Conservation (phyloP, 2,113 vertebrate genomes). For the Hippocampus mohnikei region DNA sequence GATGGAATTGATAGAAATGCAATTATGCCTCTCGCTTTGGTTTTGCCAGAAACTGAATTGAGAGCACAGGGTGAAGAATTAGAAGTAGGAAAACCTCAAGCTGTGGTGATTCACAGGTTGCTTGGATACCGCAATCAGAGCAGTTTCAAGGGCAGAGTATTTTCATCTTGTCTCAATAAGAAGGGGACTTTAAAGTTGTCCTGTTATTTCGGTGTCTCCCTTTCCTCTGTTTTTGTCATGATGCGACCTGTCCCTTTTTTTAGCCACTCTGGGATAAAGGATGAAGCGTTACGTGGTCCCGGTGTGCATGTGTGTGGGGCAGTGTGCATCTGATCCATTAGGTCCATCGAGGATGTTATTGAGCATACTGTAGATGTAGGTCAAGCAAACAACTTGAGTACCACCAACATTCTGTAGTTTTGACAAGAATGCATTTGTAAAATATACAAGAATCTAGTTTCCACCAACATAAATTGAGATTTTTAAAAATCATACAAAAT, state of each 20-base stretch:
- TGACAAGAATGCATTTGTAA: background rate
- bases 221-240: background rate
- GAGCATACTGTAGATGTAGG: slow-evolving; percentile 16
- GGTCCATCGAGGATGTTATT: background rate
- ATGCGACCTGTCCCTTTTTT: background rate
- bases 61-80: background rate
- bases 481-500: background rate
- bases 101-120: background rate
- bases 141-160: background rate
- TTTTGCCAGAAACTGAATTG: background rate
- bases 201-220: background rate
- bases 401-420: background rate
- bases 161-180: background rate
- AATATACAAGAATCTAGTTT: too few species aligned
- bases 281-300: background rate
- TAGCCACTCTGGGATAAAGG: background rate
- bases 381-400: slow-evolving; percentile 1
- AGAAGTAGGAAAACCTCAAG: background rate
- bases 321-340: background rate
- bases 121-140: background rate
- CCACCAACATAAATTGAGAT: too few species aligned
- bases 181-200: background rate
- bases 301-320: too few species aligned
- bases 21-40: background rate
- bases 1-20: background rate